Conservation (phyloP, 2,888 invertebrate species). For the Capitulum mitella region DNA sequence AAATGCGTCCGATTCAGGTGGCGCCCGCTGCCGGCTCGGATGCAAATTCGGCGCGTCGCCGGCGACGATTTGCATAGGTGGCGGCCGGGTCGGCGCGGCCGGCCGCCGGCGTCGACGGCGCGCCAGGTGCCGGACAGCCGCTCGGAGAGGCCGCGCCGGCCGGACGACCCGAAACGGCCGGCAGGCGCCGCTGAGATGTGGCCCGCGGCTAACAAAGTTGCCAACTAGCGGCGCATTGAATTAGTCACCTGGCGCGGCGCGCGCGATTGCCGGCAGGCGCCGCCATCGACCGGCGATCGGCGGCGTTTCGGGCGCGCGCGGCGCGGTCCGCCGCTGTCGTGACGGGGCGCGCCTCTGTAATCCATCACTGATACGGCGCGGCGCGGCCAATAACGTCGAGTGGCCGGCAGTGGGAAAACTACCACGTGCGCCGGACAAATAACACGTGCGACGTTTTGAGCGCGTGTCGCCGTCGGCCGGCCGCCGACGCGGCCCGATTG, state of each 20-base stretch:
- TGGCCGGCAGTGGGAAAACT: neutral
- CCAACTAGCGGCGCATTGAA: neutral
- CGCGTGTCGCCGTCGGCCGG: too few species aligned
- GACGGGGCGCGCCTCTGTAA: neutral
- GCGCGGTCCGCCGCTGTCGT: neutral
- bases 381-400: neutral
- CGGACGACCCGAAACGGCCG: too few species aligned
- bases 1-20: neutral
- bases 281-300: too few species aligned
- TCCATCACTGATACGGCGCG: neutral
- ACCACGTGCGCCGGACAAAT: neutral
- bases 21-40: neutral
- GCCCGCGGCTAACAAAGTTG: neutral
- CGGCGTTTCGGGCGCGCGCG: neutral
- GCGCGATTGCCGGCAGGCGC: too few species aligned
- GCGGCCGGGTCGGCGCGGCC: neutral
- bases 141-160: too few species aligned
- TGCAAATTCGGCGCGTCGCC: neutral
- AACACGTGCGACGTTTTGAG: neutral
- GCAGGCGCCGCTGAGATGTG: neutral
- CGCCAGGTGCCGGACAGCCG: neutral
- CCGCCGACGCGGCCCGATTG: too few species aligned
- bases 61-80: neutral
- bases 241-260: neutral
- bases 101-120: neutral